Conservation (phyloP, 2,797 vertebrate genomes). For the Gymnothorax javanicus region DNA sequence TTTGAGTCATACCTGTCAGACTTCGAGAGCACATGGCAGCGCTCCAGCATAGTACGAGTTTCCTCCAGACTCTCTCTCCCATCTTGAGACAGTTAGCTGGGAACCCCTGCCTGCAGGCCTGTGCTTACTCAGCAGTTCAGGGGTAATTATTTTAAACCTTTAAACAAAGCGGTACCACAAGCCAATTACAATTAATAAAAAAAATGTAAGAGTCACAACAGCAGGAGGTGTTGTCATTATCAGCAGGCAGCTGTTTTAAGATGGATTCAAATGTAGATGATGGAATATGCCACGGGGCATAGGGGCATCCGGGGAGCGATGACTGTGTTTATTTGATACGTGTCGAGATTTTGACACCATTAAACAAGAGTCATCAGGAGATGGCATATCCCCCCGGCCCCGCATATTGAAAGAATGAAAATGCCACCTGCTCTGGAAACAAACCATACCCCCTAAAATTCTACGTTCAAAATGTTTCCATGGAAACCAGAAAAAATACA, state of each 20-base stretch:
- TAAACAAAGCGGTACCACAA: not conserved
- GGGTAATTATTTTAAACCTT: not conserved
- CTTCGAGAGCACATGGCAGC: not conserved
- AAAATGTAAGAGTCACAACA: not conserved
- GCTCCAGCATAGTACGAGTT: not conserved
- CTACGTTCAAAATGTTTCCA: too few relatives aligned
- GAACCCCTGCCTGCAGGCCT: not conserved
- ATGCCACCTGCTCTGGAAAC: too few relatives aligned
- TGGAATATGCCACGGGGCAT: not conserved
- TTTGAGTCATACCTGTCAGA: conserved; percentile 12
- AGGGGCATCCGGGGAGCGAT: not conserved
- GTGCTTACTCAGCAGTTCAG: not conserved
- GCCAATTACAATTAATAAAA: not conserved
- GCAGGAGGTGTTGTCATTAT: not conserved
- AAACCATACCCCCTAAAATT: too few relatives aligned
- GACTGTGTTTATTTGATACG: not conserved
- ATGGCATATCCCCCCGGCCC: too few relatives aligned
- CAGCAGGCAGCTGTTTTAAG: not conserved
- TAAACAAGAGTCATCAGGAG: not conserved
- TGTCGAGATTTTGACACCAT: not conserved
- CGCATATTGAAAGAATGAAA: too few relatives aligned
- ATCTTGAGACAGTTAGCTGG: not conserved
- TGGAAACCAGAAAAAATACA: too few relatives aligned
- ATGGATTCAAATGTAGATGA: not conserved
- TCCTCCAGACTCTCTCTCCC: not conserved